phyloP scores from a whole-genome alignment of 2,888 invertebrate genomes.

The Gisinianus flammeolus region DNA sequence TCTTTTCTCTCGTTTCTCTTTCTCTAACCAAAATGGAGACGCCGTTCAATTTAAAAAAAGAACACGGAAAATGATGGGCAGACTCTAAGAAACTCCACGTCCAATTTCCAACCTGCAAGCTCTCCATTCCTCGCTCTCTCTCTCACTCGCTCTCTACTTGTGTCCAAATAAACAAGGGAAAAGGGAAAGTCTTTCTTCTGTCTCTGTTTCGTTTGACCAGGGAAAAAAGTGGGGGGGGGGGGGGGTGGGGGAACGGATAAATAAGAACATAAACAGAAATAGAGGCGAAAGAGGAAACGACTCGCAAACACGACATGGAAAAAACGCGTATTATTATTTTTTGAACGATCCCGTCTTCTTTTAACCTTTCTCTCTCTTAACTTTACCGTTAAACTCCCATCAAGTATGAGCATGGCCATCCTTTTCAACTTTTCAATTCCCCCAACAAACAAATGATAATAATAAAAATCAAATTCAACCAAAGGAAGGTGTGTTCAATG shows the following conservation, averaged over 20 bases:
- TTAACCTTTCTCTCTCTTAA: not conserved
- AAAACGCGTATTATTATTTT: not conserved
- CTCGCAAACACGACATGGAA: not conserved
- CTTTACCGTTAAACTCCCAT: not conserved
- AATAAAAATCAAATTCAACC: too few relatives aligned
- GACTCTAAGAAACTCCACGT: not conserved
- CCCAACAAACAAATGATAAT: too few relatives aligned
- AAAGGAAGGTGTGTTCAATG: too few relatives aligned
- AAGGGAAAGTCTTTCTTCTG: not conserved
- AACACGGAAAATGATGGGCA: not conserved
- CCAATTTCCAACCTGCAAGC: not conserved
- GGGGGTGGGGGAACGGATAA: not conserved
- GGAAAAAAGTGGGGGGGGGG: not conserved
- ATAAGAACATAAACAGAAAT: conserved; percentile 5
- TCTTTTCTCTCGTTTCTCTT: not conserved
- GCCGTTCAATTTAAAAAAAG: not conserved
- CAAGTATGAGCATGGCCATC: too few relatives aligned
- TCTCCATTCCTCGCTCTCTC: not conserved
- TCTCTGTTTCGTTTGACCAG: not conserved
- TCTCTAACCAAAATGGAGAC: not conserved
- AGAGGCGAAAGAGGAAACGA: not conserved
- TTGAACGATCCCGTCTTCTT: not conserved
- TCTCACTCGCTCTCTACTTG: not conserved
- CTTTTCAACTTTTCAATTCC: not conserved
- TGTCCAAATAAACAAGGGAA: not conserved